phyloP scores from a whole-genome alignment of 2,113 vertebrate genomes.

The Alectura lathami region DNA sequence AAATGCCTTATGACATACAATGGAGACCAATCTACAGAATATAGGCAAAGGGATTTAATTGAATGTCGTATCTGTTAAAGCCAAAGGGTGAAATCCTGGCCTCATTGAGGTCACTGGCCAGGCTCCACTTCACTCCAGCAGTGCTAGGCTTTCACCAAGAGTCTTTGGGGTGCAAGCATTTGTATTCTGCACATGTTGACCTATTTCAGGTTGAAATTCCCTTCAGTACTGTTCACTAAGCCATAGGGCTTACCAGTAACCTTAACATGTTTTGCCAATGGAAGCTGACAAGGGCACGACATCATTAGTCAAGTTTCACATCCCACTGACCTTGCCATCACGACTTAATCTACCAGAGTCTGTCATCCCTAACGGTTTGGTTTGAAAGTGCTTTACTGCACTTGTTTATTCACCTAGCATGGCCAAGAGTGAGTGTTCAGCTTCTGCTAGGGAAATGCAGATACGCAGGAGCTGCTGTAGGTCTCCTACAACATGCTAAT shows the following conservation, averaged over 20 bases:
- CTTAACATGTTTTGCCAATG: constrained; percentile 5
- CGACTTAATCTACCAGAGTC: background rate
- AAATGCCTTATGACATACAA: background rate
- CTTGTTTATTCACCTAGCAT: background rate
- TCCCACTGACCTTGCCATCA: constrained; percentile 38
- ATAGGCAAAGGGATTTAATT: constrained; percentile 15
- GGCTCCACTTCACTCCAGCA: background rate
- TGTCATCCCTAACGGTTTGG: constrained; percentile 9
- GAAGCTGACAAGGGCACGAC: constrained; percentile 58
- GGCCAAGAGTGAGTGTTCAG: background rate
- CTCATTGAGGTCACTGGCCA: background rate
- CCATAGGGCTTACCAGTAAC: constrained; percentile 35
- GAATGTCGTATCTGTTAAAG: background rate
- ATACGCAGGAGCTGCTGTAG: background rate
- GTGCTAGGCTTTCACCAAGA: background rate
- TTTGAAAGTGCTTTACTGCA: background rate
- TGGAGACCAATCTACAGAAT: background rate
- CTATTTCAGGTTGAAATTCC: constrained; percentile 48
- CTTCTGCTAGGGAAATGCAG: background rate
- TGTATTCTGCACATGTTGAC: background rate
- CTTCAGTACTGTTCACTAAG: background rate
- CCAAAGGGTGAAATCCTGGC: constrained; percentile 7
- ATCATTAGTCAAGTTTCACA: constrained; percentile 61
- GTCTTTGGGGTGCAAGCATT: background rate
- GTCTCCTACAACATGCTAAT: background rate